Base-by-base conservation (phyloP, 2,797 vertebrate species). In the Leptatherina wallacei region DNA sequence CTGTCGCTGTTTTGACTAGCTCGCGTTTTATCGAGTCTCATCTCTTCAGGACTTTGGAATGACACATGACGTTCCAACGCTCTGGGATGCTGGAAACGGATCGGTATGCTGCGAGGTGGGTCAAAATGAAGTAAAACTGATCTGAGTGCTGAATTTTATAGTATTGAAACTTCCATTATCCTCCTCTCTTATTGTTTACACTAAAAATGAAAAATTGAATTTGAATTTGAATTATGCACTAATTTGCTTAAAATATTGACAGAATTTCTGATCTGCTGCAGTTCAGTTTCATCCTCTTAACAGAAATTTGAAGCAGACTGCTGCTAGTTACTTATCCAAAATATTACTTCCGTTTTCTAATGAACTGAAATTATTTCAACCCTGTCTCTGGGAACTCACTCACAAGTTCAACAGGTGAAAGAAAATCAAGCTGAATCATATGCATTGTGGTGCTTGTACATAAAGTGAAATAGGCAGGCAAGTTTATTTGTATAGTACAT, bases 1-100 rank as follows among this genome's bases (percentile, higher is more conserved):
- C 78, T n/a, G 79, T 89, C 73, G 84, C 66, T 83, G 80, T 84
- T 85, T 78, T 62, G 71, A 78, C 71, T 84, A 40, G 59, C 54
- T 0, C 72, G 16, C 35, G 72, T 61, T 69, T 20, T 63, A 63
- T 56, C 44, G 33, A 16, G 27, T 64, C 52, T 51, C 69, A 27
- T 65, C 51, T 57, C 32, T 67, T n/a, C 33, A 16, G 14, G 14
- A 47, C 51, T 64, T 13, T 47, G 54, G 44, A 61, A 47, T 64
- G 65, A 70, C 61, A 58, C 22, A 20, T 44, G 56, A 18, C 12
- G 20, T 65, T 29, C 32, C 18, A 7, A 57, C 47, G 16, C 33
- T 42, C 33, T 29, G 27, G 60, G 61, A 57, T 0, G 1, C 24
- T 33, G 22, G 18, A 22, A 14, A 27, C 27, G 24, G 57, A 36